These are phyloP conservation scores for Heliconius hermathena DNA, from an alignment of 1,140 invertebrate genomes.

Conservation along the genomic window DNA sequence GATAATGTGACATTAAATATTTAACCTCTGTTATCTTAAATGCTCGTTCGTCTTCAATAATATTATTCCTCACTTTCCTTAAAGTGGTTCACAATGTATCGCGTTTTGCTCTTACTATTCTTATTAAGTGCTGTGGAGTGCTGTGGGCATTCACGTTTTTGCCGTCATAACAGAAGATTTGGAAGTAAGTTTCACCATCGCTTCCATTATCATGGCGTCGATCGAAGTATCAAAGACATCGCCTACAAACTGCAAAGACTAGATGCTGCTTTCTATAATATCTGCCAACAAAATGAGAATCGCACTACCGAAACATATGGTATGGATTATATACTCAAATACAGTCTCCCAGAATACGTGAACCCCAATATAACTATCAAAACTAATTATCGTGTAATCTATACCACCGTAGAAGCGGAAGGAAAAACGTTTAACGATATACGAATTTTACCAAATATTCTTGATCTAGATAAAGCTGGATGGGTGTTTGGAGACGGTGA, in stretches of 20 bases:
- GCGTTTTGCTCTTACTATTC: neutral
- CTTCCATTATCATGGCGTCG: neutral
- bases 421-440: slow-evolving; percentile 15
- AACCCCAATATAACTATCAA: slow-evolving; percentile 13
- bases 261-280: slow-evolving; percentile 1
- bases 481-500: slow-evolving; percentile 1
- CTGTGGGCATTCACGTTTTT: neutral
- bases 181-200: neutral
- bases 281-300: slow-evolving; percentile 18
- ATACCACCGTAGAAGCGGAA: slow-evolving; percentile 2
- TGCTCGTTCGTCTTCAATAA: neutral
- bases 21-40: neutral
- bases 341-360: slow-evolving; percentile 14
- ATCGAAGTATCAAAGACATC: neutral
- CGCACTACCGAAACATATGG: slow-evolving; percentile 19
- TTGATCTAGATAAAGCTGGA: slow-evolving; percentile 7
- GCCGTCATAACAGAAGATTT: neutral
- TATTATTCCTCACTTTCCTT: neutral
- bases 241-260: neutral
- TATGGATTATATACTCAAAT: slow-evolving; percentile 26
- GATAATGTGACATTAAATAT: neutral
- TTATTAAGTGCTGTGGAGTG: neutral
- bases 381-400: slow-evolving; percentile 20
- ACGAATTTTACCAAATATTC: slow-evolving; percentile 20
- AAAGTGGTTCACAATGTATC: neutral